Evolutionary conservation across 2,888 invertebrate species (phyloP), one percentile per base, ranked within the genome.

Genomic region (Hymenopus coronatus): DNA sequence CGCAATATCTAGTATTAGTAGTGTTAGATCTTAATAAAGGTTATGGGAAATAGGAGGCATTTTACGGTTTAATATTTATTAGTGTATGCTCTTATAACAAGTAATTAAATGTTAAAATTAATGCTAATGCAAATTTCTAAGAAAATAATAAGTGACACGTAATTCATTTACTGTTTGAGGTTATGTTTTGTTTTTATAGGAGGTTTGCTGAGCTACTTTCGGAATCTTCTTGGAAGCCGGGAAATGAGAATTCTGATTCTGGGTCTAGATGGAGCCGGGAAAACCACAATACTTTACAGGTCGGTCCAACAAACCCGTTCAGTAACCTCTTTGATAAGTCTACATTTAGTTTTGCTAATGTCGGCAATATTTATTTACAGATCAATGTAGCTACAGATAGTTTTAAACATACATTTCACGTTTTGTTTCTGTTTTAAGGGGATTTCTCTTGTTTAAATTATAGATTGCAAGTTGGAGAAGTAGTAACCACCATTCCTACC

Each of bases 191-290:
- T 4, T 20, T 70, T 86, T 89, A 84, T 94, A 98, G 99, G 99
- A 94, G 98, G 98, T 93, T 94, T 99, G 93, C 95, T 99, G 93
- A 98, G 98, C 94, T 99, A 99, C 94, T 99, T 99, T 94, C 97
- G 98, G 92, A 97, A 97, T 92, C 95, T 99, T 92, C 95, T 99
- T 93, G 99, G 99, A 84, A 98, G 98, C 91, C 97, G 99, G 92
- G 99, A 99, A 95, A 98, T 99, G 97, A 95, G 99, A 92, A 99
- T 99, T 93, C 94, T 99, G 91, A 99, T 99, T 93, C 95, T 99
- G 89, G 99, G 99, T 8, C 94, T 99, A 91, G 99, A 99, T 94
- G 99, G 99, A 90, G 99, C 99, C 93, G 99, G 99, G 91, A 99
- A 99, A 95, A 99, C 99, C 0, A 99, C 99, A 90, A 99, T 99